Percentiles rank a stretch among this genome's conserved stretches.
These are phyloP conservation scores for Scomber scombrus DNA, from an alignment of 2,113 vertebrate species.

Conservation along the genomic window DNA sequence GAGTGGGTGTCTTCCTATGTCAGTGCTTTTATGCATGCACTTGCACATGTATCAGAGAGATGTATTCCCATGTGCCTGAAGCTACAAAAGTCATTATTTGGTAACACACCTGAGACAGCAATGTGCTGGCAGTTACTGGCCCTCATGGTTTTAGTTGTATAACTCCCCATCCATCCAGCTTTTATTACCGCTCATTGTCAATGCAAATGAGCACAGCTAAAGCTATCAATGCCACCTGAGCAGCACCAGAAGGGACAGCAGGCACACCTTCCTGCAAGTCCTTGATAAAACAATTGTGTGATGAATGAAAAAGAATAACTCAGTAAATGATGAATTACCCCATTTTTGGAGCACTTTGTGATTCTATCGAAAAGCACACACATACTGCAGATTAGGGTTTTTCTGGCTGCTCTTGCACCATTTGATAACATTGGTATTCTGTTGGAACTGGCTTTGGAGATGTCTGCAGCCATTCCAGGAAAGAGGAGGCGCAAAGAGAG, in stretches of 20 bases:
- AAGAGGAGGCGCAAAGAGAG: background rate
- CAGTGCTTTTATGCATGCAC: background rate
- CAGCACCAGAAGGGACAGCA: slow-evolving; percentile 45
- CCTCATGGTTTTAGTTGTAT: slow-evolving; percentile 8
- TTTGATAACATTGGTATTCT: slow-evolving; percentile 40
- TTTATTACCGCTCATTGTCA: slow-evolving; percentile 56
- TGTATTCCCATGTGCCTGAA: slow-evolving; percentile 31
- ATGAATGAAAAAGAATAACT: slow-evolving; percentile 37
- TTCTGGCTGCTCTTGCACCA: slow-evolving; percentile 21
- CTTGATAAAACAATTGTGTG: slow-evolving; percentile 54
- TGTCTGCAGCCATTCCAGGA: slow-evolving; percentile 49
- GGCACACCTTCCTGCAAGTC: slow-evolving; percentile 39
- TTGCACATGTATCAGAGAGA: background rate
- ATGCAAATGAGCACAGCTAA: slow-evolving; percentile 58
- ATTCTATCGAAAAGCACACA: slow-evolving; percentile 18
- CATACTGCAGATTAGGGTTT: slow-evolving; percentile 34
- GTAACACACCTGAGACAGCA: slow-evolving; percentile 26
- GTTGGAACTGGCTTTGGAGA: slow-evolving; percentile 22
- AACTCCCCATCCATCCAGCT: slow-evolving; percentile 6
- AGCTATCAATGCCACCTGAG: slow-evolving; percentile 55
- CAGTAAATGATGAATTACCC: slow-evolving; percentile 38
- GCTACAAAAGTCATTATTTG: slow-evolving; percentile 44
- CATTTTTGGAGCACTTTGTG: slow-evolving; percentile 1
- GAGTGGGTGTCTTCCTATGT: slow-evolving; percentile 3
- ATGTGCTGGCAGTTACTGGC: background rate